These are phyloP conservation scores for Eupsittula cactorum DNA, from an alignment of 2,113 vertebrate species.

Conservation along the genomic window DNA sequence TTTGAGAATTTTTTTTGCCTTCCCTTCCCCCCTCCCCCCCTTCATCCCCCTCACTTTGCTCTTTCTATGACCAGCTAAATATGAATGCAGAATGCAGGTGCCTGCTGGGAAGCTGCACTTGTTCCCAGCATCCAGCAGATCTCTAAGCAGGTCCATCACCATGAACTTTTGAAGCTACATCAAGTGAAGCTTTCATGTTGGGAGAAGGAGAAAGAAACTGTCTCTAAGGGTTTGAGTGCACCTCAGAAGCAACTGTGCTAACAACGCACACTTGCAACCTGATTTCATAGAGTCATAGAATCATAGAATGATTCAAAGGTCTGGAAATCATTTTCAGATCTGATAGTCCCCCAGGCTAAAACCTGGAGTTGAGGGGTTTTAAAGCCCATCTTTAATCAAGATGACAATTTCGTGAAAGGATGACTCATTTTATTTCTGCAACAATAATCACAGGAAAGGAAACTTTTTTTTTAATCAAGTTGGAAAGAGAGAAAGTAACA, in stretches of 20 bases:
- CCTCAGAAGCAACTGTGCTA: neutral
- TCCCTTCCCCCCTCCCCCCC: neutral
- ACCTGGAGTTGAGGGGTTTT: neutral
- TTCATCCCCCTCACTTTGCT: neutral
- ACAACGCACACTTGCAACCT: accelerated
- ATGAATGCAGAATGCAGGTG: neutral
- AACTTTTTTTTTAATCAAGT: neutral
- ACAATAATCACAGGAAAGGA: neutral
- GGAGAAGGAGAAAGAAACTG: neutral
- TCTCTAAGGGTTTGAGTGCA: neutral
- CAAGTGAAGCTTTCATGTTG: neutral
- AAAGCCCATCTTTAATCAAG: conserved; percentile 1
- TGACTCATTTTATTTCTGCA: neutral
- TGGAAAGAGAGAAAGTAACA: neutral
- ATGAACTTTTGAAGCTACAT: neutral
- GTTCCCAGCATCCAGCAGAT: neutral
- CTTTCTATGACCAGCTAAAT: neutral
- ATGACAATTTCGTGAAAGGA: neutral
- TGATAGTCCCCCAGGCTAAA: neutral
- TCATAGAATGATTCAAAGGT: neutral
- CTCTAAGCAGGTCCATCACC: neutral
- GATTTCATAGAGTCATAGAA: neutral
- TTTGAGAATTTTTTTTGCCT: too few species aligned
- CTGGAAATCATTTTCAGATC: neutral
- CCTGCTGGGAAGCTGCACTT: neutral